Evolutionary conservation across 1,140 invertebrate species (phyloP).

Genomic region (Trichomalopsis sarcophagae): DNA sequence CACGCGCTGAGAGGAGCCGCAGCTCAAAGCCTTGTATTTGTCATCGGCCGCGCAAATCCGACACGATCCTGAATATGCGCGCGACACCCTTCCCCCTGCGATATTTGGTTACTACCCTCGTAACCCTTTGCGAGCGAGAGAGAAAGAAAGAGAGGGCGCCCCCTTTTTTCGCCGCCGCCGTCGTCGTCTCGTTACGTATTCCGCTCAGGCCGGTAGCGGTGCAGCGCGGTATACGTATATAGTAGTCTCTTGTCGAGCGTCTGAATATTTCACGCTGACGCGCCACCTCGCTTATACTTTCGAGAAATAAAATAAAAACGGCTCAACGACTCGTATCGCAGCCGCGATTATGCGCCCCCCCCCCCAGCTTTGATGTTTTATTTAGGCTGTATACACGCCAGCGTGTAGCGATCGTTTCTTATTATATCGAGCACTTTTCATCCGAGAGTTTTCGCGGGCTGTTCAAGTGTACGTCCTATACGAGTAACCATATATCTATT

Average conservation of each 20-base stretch:
- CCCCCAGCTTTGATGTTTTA: background rate
- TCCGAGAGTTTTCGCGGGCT: background rate
- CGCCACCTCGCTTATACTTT: background rate
- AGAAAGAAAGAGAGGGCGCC: background rate
- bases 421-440: too few species aligned
- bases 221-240: too few species aligned
- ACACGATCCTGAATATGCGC: conserved; percentile 23
- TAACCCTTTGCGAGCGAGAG: conserved; percentile 20
- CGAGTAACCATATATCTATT: too few species aligned
- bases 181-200: conserved; percentile 10
- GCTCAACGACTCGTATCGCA: background rate
- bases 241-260: conserved; percentile 4
- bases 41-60: conserved; percentile 28
- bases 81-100: background rate
- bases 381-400: background rate
- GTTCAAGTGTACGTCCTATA: background rate
- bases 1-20: background rate
- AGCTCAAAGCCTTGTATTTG: conserved; percentile 24
- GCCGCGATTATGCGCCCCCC: background rate
- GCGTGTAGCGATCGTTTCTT: background rate
- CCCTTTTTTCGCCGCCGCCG: background rate
- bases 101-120: conserved; percentile 22
- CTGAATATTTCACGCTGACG: conserved; percentile 38
- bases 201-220: background rate
- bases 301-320: conserved; percentile 30